phyloP scores from a whole-genome alignment of 2,888 invertebrate species.

The Lasioglossum vierecki region DNA sequence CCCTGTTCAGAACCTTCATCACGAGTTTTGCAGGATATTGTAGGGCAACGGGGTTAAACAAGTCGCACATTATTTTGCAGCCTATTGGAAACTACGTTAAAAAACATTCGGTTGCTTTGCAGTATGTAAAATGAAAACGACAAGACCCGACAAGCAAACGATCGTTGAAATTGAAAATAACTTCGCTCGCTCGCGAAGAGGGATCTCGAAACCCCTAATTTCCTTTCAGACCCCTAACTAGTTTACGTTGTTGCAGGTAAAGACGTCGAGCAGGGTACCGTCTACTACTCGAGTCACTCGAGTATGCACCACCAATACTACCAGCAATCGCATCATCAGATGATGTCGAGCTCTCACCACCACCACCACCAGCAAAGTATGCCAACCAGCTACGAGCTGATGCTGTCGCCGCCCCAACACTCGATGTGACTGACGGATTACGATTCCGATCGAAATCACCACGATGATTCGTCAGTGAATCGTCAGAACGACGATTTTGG shows the following conservation, averaged over 20 bases:
- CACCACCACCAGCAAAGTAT: slow-evolving; percentile 79
- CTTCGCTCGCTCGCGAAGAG: no score
- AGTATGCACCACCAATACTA: slow-evolving; percentile 82
- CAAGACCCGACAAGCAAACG: no score
- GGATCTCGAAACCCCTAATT: no score
- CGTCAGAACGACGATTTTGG: slow-evolving; percentile 77
- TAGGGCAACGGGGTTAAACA: no score
- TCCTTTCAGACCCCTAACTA: background rate
- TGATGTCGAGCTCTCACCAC: slow-evolving; percentile 78
- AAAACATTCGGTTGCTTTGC: no score
- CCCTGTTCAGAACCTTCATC: no score
- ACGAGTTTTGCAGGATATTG: no score
- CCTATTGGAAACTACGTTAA: no score
- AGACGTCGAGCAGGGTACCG: slow-evolving; percentile 79
- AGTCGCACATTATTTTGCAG: no score
- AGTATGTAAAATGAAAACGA: no score
- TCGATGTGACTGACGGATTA: slow-evolving; percentile 81
- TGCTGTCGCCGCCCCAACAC: slow-evolving; percentile 80
- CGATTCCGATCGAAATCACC: slow-evolving; percentile 61
- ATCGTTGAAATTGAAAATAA: no score
- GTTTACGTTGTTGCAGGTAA: slow-evolving; percentile 72
- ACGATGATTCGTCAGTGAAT: slow-evolving; percentile 61
- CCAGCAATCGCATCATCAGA: slow-evolving; percentile 79
- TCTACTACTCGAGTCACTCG: slow-evolving; percentile 81
- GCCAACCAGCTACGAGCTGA: slow-evolving; percentile 78